Conservation (phyloP, 2,113 vertebrate genomes). For the Chionodraco myersi region DNA sequence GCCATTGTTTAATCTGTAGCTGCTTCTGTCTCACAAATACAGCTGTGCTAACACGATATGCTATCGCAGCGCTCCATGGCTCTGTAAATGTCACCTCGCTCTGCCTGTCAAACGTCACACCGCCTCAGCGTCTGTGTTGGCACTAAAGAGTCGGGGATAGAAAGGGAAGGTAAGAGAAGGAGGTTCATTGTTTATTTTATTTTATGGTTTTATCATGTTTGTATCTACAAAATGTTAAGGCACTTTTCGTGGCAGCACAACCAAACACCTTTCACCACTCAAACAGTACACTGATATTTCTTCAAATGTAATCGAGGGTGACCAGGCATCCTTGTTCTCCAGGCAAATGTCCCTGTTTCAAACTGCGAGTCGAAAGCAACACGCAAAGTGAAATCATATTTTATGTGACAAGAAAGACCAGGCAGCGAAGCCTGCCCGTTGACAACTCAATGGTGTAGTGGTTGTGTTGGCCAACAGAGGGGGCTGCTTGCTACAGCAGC, state of each 20-base stretch:
- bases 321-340: no score
- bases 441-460: no score
- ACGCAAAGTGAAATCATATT: no score
- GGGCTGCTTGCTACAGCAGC: no score
- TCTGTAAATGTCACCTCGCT: constrained; percentile 31
- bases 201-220: neutral
- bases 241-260: constrained; percentile 1
- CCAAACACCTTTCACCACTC: neutral
- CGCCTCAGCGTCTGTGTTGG: constrained; percentile 19
- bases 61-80: constrained; percentile 15
- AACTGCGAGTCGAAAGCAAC: no score
- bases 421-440: no score
- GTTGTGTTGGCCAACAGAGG: no score
- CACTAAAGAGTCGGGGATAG: neutral
- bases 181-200: neutral
- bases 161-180: neutral
- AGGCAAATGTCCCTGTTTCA: no score
- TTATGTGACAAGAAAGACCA: no score
- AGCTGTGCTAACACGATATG: constrained; percentile 39
- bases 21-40: constrained; percentile 31
- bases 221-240: constrained; percentile 5
- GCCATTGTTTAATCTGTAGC: neutral
- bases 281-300: neutral
- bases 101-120: neutral
- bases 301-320: neutral